phyloP scores from a whole-genome alignment of 2,888 invertebrate species.

The Candidula unifasciata region DNA sequence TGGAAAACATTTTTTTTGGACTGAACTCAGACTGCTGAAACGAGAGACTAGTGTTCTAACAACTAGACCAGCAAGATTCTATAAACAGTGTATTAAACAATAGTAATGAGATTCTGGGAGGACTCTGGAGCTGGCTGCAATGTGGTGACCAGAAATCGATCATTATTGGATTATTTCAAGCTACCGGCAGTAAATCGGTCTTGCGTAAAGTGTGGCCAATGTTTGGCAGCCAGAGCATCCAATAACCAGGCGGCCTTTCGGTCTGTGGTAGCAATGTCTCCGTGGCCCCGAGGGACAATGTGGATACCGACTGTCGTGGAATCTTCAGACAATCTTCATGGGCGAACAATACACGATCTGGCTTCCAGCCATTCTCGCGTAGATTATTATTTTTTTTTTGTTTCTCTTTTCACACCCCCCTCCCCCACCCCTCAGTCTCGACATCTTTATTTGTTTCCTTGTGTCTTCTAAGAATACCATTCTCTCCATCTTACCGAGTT shows the following conservation, averaged over 20 bases:
- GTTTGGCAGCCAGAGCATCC: conserved; percentile 25
- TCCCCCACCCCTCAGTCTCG: not conserved
- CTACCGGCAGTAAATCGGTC: conserved; percentile 22
- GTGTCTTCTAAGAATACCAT: no score
- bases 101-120: no score
- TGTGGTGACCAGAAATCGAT: conserved; percentile 20
- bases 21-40: no score
- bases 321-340: not conserved
- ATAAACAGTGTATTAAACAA: no score
- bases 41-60: no score
- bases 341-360: not conserved
- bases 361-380: not conserved
- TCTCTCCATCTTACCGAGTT: no score
- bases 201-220: conserved; percentile 26
- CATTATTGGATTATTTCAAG: not conserved
- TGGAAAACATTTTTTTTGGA: no score
- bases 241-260: not conserved
- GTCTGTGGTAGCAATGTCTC: not conserved
- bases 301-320: not conserved
- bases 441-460: no score
- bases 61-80: no score
- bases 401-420: not conserved
- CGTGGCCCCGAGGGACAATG: conserved; percentile 8
- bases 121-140: no score
- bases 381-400: not conserved